Evolutionary conservation across 2,113 vertebrate species (phyloP).

Genomic region (Numenius arquata): DNA sequence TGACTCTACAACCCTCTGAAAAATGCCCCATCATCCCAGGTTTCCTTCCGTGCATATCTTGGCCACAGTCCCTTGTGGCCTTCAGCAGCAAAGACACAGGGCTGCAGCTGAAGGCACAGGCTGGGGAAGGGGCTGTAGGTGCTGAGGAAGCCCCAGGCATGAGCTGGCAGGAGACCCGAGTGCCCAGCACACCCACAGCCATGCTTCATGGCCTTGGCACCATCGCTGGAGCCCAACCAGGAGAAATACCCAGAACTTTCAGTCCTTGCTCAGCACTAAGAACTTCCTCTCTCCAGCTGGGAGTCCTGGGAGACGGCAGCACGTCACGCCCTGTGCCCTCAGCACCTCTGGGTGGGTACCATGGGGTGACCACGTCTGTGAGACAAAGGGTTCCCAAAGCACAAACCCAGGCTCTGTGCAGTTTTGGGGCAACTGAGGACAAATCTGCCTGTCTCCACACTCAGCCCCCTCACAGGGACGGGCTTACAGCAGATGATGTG

Average conservation of each 20-base stretch:
- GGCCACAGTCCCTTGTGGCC: background rate
- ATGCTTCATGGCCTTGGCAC: background rate
- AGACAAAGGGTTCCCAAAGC: background rate
- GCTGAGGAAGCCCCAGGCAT: background rate
- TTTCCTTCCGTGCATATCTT: background rate
- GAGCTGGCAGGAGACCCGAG: background rate
- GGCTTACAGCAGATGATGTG: background rate
- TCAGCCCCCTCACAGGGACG: background rate
- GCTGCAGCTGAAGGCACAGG: background rate
- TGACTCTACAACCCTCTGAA: background rate
- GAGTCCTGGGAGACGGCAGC: background rate
- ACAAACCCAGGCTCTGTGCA: background rate
- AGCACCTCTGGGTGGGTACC: background rate
- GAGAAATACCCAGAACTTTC: background rate
- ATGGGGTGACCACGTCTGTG: background rate
- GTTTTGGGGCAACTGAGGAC: background rate
- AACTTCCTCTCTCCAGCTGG: background rate
- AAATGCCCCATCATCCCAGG: background rate
- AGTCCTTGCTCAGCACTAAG: background rate
- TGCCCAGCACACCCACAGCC: background rate
- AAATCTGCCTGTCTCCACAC: background rate
- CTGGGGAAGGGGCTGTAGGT: background rate
- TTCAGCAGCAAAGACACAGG: background rate
- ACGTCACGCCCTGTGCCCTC: background rate
- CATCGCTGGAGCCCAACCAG: accelerated